Evolutionary conservation across 2,113 vertebrate species (phyloP).

Genomic region (Microcebus griseorufus): DNA sequence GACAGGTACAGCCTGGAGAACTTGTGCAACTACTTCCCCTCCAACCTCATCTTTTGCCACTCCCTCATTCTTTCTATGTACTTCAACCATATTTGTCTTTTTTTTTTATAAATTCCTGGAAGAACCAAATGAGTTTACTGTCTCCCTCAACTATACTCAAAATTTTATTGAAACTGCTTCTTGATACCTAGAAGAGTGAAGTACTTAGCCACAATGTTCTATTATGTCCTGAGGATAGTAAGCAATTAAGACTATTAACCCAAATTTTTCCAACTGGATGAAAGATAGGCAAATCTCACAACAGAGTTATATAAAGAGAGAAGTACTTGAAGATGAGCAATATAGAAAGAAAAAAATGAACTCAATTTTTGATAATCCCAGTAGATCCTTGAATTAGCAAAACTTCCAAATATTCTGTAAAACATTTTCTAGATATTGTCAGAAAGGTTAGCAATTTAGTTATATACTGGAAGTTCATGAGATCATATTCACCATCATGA

Average conservation of each 20-base stretch:
- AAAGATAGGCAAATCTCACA: not conserved
- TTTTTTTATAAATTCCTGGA: no score
- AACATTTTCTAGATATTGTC: not conserved
- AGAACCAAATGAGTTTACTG: no score
- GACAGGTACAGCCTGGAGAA: no score
- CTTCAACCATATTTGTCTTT: not conserved
- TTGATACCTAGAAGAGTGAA: not conserved
- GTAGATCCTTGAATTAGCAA: not conserved
- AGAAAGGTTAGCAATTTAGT: not conserved
- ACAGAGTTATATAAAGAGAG: not conserved
- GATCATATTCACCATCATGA: not conserved
- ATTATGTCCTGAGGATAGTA: not conserved
- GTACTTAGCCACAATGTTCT: not conserved
- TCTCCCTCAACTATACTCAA: no score
- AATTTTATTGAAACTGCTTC: not conserved
- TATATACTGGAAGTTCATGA: not conserved
- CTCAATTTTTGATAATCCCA: not conserved
- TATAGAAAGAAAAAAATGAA: not conserved
- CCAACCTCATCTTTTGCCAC: no score
- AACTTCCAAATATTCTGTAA: not conserved
- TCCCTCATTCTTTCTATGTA: not conserved
- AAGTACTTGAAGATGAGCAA: not conserved
- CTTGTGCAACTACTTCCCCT: not conserved
- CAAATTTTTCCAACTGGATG: not conserved
- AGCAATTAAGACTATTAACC: not conserved